Percentiles rank a stretch among this genome's conserved stretches.
Conservation (phyloP, 2,113 vertebrate species). For the Sprattus sprattus region DNA sequence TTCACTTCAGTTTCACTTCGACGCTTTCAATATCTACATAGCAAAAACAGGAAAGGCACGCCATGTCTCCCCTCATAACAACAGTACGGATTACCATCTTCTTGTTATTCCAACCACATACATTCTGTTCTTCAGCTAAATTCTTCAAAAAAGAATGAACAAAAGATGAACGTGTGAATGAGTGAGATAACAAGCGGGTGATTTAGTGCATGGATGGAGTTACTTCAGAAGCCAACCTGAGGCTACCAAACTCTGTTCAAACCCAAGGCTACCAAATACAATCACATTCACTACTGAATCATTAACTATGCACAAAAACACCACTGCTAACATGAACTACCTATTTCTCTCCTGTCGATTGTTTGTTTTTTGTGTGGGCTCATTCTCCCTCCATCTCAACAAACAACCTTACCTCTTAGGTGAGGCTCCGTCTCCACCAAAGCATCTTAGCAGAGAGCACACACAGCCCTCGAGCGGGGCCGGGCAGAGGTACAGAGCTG, state of each 20-base stretch:
- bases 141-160: neutral
- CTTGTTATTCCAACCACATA: neutral
- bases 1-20: neutral
- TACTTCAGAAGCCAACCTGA: neutral
- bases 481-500: neutral
- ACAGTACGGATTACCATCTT: neutral
- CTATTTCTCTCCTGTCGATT: neutral
- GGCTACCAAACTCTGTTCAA: neutral
- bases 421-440: neutral
- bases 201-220: neutral
- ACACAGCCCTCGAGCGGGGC: neutral
- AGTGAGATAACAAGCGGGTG: neutral
- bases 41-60: conserved; percentile 1
- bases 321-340: neutral
- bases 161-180: conserved; percentile 6
- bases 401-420: conserved; percentile 4
- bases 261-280: neutral
- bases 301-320: conserved; percentile 1
- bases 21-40: neutral
- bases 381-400: neutral
- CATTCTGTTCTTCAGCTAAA: neutral
- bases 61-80: neutral
- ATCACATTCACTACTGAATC: neutral
- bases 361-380: neutral
- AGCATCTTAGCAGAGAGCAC: neutral